Conservation (phyloP, 1,140 invertebrate species). For the Procambarus clarkii region DNA sequence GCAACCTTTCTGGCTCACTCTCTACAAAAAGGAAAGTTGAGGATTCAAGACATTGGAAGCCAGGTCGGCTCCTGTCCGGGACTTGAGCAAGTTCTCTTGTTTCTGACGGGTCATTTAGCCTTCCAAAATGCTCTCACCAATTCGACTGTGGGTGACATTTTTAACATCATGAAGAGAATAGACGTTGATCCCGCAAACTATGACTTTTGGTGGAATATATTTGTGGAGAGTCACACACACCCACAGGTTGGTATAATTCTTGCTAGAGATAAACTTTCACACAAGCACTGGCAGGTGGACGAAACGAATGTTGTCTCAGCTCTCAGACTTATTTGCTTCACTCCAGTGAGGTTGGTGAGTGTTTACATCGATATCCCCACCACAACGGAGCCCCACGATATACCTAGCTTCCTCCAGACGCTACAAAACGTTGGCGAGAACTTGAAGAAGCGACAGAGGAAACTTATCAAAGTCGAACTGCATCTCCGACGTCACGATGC, state of each 20-base stretch:
- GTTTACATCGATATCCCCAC: conserved; percentile 28
- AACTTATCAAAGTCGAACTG: conserved; percentile 34
- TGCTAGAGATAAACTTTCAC: conserved; percentile 36
- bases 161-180: conserved; percentile 31
- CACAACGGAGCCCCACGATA: conserved; percentile 10
- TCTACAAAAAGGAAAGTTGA: conserved; percentile 11
- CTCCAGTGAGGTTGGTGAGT: conserved; percentile 19
- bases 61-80: conserved; percentile 14
- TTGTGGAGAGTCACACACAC: conserved; percentile 22
- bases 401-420: conserved; percentile 13
- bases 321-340: conserved; percentile 21
- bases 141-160: conserved; percentile 35
- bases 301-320: conserved; percentile 21
- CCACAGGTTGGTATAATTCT: conserved; percentile 30
- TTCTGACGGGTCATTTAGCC: conserved; percentile 36
- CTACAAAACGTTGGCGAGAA: conserved; percentile 24
- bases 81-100: conserved; percentile 25
- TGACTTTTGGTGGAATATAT: conserved; percentile 45
- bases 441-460: conserved; percentile 36
- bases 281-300: conserved; percentile 35
- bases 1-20: conserved; percentile 19
- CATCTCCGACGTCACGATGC: conserved; percentile 28
- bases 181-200: conserved; percentile 25
- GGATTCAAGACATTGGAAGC: not conserved
- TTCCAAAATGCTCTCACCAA: conserved; percentile 6